Conservation (phyloP, 37 sponge, comb jelly and placozoan genomes). For the Dysidea cf. avara region DNA sequence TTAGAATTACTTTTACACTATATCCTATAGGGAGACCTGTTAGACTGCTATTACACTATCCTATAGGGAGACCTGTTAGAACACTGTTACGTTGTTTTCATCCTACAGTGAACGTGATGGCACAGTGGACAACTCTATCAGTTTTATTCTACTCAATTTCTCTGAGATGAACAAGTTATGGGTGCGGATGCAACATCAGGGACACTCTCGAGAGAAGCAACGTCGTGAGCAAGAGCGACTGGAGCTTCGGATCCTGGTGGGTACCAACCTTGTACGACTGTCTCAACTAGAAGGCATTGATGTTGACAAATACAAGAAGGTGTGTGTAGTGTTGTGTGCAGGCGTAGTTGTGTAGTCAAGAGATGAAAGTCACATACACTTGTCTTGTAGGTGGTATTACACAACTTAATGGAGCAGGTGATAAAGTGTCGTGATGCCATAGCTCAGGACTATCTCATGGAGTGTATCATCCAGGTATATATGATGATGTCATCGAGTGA, state of each 20-base stretch:
- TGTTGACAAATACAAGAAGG: constrained; percentile 70
- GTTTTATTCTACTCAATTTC: constrained; percentile 94
- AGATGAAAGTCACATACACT: not conserved
- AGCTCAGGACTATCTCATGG: constrained; percentile 99
- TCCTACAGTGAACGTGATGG: constrained; percentile 65
- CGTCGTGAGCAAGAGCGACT: constrained; percentile 94
- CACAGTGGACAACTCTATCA: constrained; percentile 80
- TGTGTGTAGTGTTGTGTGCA: constrained; percentile 2
- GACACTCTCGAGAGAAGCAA: constrained; percentile 94
- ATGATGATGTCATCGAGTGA: not conserved
- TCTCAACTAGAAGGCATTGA: constrained; percentile 51
- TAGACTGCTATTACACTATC: too few relatives aligned
- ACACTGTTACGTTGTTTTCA: not conserved
- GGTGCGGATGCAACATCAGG: constrained; percentile 99
- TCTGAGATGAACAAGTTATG: constrained; percentile 99
- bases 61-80: too few relatives aligned
- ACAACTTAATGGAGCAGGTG: constrained; percentile 93
- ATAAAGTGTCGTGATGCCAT: constrained; percentile 94
- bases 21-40: too few relatives aligned
- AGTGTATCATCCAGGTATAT: constrained; percentile 96
- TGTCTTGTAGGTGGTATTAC: constrained; percentile 60
- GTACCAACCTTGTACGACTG: constrained; percentile 95
- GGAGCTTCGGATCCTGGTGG: constrained; percentile 96
- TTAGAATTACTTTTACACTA: too few relatives aligned
- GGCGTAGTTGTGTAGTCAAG: not conserved